Base-by-base conservation (phyloP, 2,888 invertebrate species). In the Drosophila algonquin region DNA sequence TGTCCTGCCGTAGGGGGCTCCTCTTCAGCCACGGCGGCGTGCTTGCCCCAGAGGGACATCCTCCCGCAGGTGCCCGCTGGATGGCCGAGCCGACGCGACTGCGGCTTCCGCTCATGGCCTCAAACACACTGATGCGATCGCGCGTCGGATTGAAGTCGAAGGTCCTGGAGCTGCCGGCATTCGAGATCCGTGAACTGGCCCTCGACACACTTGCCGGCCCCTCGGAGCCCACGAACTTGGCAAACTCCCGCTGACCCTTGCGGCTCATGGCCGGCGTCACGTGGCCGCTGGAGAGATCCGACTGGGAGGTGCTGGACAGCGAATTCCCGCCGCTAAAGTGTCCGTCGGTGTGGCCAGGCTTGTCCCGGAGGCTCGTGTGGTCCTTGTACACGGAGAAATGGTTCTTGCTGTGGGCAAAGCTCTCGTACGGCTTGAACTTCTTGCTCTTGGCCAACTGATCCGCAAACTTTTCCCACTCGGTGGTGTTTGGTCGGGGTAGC, bases 401-500 rank as follows among this genome's bases (percentile, higher is more conserved):
- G 54, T 78, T 85, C 44, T 87, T 84, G 12, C 77, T 76, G 46
- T 80, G 79, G 7, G 65, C 79, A 27, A 86, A 89, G 10, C 81
- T 87, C 50, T 91, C 91, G 32, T 89, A 82, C 1, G 91, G 90
- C 73, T 90, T 89, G 57, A 81, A 91, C 62, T 90, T 91, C 3
- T 84, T 86, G 47, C 79, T 80, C 30, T 81, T 86, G 51, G 92
- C 89, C 76, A 92, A 65, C 58, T 88, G 80, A 74, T 91, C 91
- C 5, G 91, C 91, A 65, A 89, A 87, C 58, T 88, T 90, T 50
- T 91, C 91, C 91, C 91, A 91, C 30, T 91, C 91, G 12, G 91
- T 91, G 48, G 90, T 90, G 57, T 59, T 73, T 2, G 91, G 90
- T 1, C 90, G 82, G 2, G 70, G 74, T 5, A 56, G 58, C 0